phyloP scores from a whole-genome alignment of 2,797 vertebrate genomes.

The Amazona ochrocephala region DNA sequence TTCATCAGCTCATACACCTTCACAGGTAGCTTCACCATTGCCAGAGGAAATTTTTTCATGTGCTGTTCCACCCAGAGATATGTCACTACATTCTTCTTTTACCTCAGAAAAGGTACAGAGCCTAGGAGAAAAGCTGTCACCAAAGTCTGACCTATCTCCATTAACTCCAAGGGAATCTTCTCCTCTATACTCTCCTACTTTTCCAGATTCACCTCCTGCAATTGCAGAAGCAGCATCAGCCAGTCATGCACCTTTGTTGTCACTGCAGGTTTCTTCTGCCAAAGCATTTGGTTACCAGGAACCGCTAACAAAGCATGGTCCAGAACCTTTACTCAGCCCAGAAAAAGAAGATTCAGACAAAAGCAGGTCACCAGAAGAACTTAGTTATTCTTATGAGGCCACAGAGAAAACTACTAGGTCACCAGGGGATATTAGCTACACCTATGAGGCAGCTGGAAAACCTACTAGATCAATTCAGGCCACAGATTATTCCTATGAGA shows the following conservation, averaged over 20 bases:
- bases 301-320: slow-evolving; percentile 69
- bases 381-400: slow-evolving; percentile 70
- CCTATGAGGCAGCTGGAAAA: slow-evolving; percentile 60
- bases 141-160: slow-evolving; percentile 83
- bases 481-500: slow-evolving; percentile 71
- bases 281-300: slow-evolving; percentile 75
- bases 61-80: slow-evolving; percentile 77
- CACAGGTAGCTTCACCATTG: slow-evolving; percentile 84
- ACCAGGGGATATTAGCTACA: slow-evolving; percentile 64
- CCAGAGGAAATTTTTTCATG: slow-evolving; percentile 79
- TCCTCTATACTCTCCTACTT: slow-evolving; percentile 77
- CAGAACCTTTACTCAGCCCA: slow-evolving; percentile 64
- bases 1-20: slow-evolving; percentile 91
- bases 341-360: slow-evolving; percentile 77
- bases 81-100: slow-evolving; percentile 79
- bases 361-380: slow-evolving; percentile 70
- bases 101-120: slow-evolving; percentile 77
- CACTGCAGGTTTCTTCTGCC: slow-evolving; percentile 45
- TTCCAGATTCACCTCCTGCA: slow-evolving; percentile 74
- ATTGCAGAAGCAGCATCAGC: slow-evolving; percentile 31
- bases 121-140: slow-evolving; percentile 79
- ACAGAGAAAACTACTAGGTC: slow-evolving; percentile 60
- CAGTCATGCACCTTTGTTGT: slow-evolving; percentile 37
- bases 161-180: slow-evolving; percentile 80
- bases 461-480: slow-evolving; percentile 41